These are phyloP conservation scores for Osmerus eperlanus DNA, from an alignment of 2,113 vertebrate genomes.

Conservation along the genomic window DNA sequence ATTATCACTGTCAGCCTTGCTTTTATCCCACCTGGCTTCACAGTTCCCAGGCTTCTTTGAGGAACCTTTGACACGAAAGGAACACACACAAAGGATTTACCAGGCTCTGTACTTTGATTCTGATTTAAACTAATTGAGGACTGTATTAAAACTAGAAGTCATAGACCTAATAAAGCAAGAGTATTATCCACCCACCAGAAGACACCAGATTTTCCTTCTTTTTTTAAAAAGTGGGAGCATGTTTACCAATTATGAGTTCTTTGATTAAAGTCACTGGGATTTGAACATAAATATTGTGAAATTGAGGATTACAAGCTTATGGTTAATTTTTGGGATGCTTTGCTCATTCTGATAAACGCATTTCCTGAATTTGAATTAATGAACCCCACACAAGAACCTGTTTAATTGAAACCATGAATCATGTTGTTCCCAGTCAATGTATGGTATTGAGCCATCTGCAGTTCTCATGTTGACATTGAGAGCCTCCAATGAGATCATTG, in stretches of 20 bases:
- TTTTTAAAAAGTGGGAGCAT: constrained; percentile 4
- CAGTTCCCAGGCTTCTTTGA: constrained; percentile 6
- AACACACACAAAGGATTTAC: constrained; percentile 4
- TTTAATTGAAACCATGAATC: constrained; percentile 17
- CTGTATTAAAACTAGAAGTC: constrained; percentile 13
- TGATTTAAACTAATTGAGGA: not conserved
- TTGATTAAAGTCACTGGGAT: constrained; percentile 37
- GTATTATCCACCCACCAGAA: constrained; percentile 23
- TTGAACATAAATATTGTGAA: constrained; percentile 19
- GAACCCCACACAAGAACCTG: not conserved
- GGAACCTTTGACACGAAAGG: constrained; percentile 19
- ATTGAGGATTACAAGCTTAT: constrained; percentile 37
- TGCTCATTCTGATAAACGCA: constrained; percentile 27
- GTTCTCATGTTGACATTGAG: not conserved
- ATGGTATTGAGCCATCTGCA: not conserved
- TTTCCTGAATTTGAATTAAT: constrained; percentile 13
- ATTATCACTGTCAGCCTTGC: constrained; percentile 18
- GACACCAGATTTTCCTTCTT: not conserved
- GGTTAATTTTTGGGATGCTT: constrained; percentile 28
- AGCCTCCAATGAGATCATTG: not conserved
- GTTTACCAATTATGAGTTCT: constrained; percentile 29
- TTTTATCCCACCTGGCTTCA: constrained; percentile 7
- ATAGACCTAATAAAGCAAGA: constrained; percentile 1
- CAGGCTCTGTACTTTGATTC: constrained; percentile 3
- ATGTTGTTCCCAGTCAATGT: constrained; percentile 8